Evolutionary conservation across 1,140 invertebrate species (phyloP), one percentile per base, ranked within the genome.

Genomic region (Drosophila pallidifrons): DNA sequence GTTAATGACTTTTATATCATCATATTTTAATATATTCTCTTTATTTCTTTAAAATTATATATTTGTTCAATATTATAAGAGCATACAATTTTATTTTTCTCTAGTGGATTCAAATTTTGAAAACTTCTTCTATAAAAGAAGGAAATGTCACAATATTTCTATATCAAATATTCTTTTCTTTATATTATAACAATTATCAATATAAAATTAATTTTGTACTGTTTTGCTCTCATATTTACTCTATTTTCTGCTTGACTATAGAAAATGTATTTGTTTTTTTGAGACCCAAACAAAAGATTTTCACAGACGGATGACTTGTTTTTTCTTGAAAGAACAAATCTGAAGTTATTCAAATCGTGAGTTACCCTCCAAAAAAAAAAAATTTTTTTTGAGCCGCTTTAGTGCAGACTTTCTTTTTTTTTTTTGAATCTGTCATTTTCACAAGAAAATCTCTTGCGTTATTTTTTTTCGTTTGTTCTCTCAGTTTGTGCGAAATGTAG

Each of bases 341-440:
- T 64, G 35, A 64, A 63, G 59, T 63, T 49, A 32, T 54, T 52
- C 30, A 64, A 64, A 35, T 64, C 47, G 15, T 45, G 28, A 54
- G n/a, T n/a, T n/a, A n/a, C n/a, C n/a, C n/a, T n/a, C n/a, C n/a
- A n/a, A n/a, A n/a, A n/a, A n/a, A 16, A 16, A 16, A 16, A 16
- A 16, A 16, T 16, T 16, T n/a, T n/a, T 41, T 20, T 30, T 59
- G 41, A 59, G 57, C 41, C 41, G 41, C 41, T 45, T 59, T 59
- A 15, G 13, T 69, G 58, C 32, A 69, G 8, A 65, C 28, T 45
- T 52, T 55, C 51, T 58, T 5, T 46, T 30, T 46, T 49, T 55
- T 20, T 20, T 41, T 41, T 38, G 57, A 69, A 46, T 69, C 57
- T 69, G 65, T 69, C 55, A 74, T 43, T 59, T 67, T 73, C 46